phyloP scores from a whole-genome alignment of 2,113 vertebrate genomes.

The Drymodes brunneopygia region DNA sequence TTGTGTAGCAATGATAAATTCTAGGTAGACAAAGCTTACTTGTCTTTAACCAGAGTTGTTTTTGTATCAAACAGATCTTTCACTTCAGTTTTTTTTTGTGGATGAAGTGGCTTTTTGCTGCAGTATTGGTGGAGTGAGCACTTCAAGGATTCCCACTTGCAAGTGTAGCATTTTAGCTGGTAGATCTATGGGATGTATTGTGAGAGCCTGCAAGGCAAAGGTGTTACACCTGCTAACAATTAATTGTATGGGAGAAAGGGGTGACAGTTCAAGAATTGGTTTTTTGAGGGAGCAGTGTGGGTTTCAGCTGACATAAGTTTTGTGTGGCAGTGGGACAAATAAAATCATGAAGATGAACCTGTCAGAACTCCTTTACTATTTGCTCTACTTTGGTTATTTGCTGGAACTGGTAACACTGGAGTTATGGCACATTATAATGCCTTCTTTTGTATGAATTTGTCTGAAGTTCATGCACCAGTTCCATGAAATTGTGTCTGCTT shows the following conservation, averaged over 20 bases:
- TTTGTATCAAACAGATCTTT: neutral
- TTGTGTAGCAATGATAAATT: neutral
- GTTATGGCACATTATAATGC: neutral
- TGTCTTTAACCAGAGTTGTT: neutral
- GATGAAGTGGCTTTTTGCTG: neutral
- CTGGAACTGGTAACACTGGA: neutral
- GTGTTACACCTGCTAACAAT: neutral
- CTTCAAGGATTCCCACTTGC: neutral
- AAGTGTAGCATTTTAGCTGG: too few species aligned
- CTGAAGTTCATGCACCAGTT: neutral
- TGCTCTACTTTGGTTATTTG: neutral
- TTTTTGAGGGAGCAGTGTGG: neutral
- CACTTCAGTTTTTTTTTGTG: rapidly evolving
- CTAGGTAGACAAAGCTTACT: neutral
- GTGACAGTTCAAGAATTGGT: neutral
- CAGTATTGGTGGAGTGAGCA: neutral
- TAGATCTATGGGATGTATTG: neutral
- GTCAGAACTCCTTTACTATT: neutral
- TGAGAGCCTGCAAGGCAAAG: neutral
- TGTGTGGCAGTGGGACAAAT: neutral
- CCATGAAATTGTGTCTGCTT: neutral
- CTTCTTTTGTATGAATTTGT: neutral
- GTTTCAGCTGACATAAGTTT: too few species aligned
- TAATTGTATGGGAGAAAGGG: neutral
- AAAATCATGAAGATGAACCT: neutral